Conservation (phyloP, 2,888 invertebrate genomes). For the Epinotia ramella region DNA sequence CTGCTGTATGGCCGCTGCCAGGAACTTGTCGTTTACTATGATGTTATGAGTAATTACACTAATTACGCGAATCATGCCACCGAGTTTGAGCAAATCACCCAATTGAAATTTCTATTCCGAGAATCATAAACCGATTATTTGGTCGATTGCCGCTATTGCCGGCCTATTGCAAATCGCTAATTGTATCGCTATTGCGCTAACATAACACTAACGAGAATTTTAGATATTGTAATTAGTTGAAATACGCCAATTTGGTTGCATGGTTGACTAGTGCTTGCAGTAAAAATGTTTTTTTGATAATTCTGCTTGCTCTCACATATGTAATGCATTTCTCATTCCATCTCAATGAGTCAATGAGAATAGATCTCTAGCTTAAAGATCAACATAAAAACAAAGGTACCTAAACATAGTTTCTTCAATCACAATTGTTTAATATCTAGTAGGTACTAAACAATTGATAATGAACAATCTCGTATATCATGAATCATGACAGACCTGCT, state of each 20-base stretch:
- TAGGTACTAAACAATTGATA: too few species aligned
- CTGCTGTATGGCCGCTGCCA: neutral
- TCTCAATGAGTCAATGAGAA: too few species aligned
- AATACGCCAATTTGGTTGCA: neutral
- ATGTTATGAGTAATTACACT: too few species aligned
- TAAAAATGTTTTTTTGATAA: too few species aligned
- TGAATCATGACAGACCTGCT: too few species aligned
- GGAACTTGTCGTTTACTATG: slow-evolving; percentile 18
- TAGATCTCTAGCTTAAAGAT: too few species aligned
- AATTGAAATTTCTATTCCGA: slow-evolving; percentile 13
- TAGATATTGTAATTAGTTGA: slow-evolving; percentile 1
- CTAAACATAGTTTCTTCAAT: too few species aligned
- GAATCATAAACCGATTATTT: slow-evolving; percentile 23
- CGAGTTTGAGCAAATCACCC: slow-evolving; percentile 34
- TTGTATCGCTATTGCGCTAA: slow-evolving; percentile 11
- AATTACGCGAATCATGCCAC: slow-evolving; percentile 19
- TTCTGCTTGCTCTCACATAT: too few species aligned
- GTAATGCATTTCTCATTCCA: too few species aligned
- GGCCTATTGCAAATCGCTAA: slow-evolving; percentile 27
- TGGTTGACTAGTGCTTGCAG: neutral
- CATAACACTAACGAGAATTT: slow-evolving; percentile 9
- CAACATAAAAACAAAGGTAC: too few species aligned
- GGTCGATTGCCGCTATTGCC: slow-evolving; percentile 9
- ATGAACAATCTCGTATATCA: neutral
- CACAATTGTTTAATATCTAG: too few species aligned